Base-by-base conservation (phyloP, 2,797 vertebrate genomes). In the Molossus alvarezi region DNA sequence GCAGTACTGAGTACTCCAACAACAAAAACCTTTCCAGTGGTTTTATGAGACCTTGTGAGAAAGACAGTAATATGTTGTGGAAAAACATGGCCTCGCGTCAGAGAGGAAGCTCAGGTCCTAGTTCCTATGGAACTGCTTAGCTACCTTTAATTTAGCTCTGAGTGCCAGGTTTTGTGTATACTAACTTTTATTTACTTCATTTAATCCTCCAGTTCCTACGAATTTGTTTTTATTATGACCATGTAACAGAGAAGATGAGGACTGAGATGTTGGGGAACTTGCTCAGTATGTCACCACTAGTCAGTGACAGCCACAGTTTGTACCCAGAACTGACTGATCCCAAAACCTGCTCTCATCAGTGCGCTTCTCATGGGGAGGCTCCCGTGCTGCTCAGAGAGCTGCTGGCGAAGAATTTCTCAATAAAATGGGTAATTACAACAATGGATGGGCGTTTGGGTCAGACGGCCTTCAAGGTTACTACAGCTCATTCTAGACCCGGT, bases 11-110 rank as follows among this genome's bases (percentile, higher is more conserved):
- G 51, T 69, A 86, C 77, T 96, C 55, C 25, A 86, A 72, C 77
- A 85, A n/a, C 27, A 79, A 29, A 64, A 53, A 80, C 51, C 9
- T 94, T 85, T 92, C 90, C 65, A 77, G 1, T 89, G 75, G 41
- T 64, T 94, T 94, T 89, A 64, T 92, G 79, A 96, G 69, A 73
- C 79, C 57, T 25, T 48, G 33, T 86, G 64, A 96, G 62, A 79
- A 91, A 84, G 27, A 90, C 55, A 69, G 53, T 87, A 72, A 94
- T 37, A n/a, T 79, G 18, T 58, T 1, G 0, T 88, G 84, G 85
- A 72, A 86, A 92, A 83, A 71, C 71, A 12, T 48, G 86, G 53
- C 85, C 80, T 6, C 0, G 27, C 71, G 45, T 92, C 89, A 93
- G 71, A 73, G 57, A 82, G 94, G 77, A 95, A 88, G 60, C 90